Percentiles rank a stretch among this genome's conserved stretches.
phyloP scores from a whole-genome alignment of 2,888 invertebrate genomes.

The Erebia ligea region DNA sequence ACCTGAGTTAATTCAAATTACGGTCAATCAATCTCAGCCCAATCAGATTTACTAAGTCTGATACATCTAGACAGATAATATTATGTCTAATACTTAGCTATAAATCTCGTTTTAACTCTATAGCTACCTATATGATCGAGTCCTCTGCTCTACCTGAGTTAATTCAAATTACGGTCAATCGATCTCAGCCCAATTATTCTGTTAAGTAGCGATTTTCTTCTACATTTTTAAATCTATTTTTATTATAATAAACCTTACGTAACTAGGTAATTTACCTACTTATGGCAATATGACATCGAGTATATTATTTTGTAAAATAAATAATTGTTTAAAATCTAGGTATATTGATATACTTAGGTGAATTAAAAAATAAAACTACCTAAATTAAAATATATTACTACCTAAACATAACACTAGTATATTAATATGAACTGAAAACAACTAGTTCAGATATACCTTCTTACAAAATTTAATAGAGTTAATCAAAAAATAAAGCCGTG shows the following conservation, averaged over 20 bases:
- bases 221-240: background rate
- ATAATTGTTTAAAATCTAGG: slow-evolving; percentile 51
- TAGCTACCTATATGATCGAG: too few species aligned
- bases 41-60: too few species aligned
- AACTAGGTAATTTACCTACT: slow-evolving; percentile 50
- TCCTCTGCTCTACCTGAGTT: too few species aligned
- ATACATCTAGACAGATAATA: too few species aligned
- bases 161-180: too few species aligned
- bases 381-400: background rate
- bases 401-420: background rate
- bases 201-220: background rate
- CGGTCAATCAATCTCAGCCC: too few species aligned
- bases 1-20: too few species aligned
- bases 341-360: too few species aligned
- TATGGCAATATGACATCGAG: slow-evolving; percentile 71
- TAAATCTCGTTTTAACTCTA: too few species aligned
- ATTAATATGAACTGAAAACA: background rate
- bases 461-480: background rate
- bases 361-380: background rate
- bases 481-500: background rate
- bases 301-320: slow-evolving; percentile 59
- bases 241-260: background rate
- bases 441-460: background rate
- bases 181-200: background rate
- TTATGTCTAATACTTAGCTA: too few species aligned